Base-by-base conservation (phyloP, 2,797 vertebrate species). In the Hyperoplus lanceolatus region DNA sequence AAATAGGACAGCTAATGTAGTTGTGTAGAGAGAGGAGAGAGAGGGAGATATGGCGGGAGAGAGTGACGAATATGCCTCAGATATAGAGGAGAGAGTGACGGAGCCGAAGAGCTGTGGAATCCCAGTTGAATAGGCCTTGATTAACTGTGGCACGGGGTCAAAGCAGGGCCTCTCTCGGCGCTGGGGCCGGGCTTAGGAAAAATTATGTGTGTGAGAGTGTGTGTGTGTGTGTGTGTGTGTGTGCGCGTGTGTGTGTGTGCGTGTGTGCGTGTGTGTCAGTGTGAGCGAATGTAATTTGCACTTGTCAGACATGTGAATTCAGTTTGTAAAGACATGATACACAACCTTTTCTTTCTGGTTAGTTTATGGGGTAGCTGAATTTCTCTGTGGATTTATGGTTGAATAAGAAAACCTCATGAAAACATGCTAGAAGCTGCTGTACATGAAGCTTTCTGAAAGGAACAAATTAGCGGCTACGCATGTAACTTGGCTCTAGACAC, bases 61-160 rank as follows among this genome's bases (percentile, higher is more conserved):
- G 70, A 80, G 58, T 54, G 84, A 89, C 69, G 73, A 79, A 86
- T 66, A 73, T 61, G 82, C 74, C 73, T 57, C 21, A 51, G 75
- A 81, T 71, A 65, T 15, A 79, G 65, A 70, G 62, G 80, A 61
- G 39, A 70, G 87, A 90, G 86, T 82, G 90, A 87, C 86, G 82
- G 90, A 83, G 86, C 85, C 70, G 72, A 80, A 85, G 75, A 48
- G 7, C 48, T 58, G 64, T 77, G 77, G 80, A 82, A 83, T 91
- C 85, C 81, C 38, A 38, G 75, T 18, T 87, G 83, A 93, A 92
- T 88, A 70, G 84, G 83, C 73, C 86, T 85, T 89, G 87, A 91
- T 92, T 91, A 92, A 83, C 77, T 83, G 74, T 78, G 84, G 73
- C 83, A 86, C 0, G 38, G 73, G 90, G 91, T 93, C 89, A 92